Base-by-base conservation (phyloP, 2,113 vertebrate species). In the Ranitomeya variabilis region DNA sequence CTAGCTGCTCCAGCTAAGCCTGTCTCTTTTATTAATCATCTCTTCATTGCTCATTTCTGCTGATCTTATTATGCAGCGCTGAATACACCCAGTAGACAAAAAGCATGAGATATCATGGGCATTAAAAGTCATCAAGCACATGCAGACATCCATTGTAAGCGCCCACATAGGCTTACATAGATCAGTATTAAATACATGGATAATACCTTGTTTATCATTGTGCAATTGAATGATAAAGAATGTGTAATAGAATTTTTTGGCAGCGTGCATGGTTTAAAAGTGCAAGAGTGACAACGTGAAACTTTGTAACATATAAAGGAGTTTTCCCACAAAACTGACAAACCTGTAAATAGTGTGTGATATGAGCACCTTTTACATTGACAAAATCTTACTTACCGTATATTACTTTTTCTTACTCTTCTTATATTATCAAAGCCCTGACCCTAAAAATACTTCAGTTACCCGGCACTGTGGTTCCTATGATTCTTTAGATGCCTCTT, bases 11-110 rank as follows among this genome's bases (percentile, higher is more conserved):
- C 64, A n/a, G n/a, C 31, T 69, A 69, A 69, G 45, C 81, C 15
- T 52, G 45, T 83, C 62, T 83, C 81, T 54, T 69, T 66, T 66
- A 81, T 81, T 62, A 60, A 10, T 76, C 18, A 13, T 51, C 73
- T 76, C 54, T 31, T 80, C 7, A 26, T 13, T 8, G 14, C 23
- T 80, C 78, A 80, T 16, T 80, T 60, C n/a, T 80, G 81, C 69
- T 67, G 62, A 54, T 69, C 37, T 69, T 83, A 83, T 66, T 83
- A 83, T 64, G 7, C 62, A 51, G 62, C 8, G n/a, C 55, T 80
- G 78, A 60, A 80, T 80, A 80, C 78, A 60, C 54, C 54, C 23
- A 26, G 1, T 60, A 59, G n/a, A 79, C 21, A 79, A 57, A 13
- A 79, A 57, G 18, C 77, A 79, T 14, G 5, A 79, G 77, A 23